These are phyloP conservation scores for Anabas testudineus DNA, from an alignment of 2,797 vertebrate genomes.

Conservation along the genomic window DNA sequence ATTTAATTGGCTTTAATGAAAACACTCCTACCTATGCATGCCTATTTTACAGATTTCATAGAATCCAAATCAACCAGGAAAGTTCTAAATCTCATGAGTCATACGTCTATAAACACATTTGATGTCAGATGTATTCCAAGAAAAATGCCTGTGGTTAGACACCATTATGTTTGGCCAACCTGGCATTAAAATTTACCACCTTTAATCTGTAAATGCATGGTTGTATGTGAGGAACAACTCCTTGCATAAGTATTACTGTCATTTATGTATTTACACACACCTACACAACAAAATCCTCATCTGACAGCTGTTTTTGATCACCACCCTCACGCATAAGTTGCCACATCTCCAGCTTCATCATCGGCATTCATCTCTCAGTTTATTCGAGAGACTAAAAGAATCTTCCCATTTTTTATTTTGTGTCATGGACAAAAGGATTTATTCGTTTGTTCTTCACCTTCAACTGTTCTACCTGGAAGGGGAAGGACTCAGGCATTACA, in stretches of 20 bases:
- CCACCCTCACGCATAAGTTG: slow-evolving; percentile 23
- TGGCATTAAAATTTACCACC: slow-evolving; percentile 55
- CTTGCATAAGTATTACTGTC: slow-evolving; percentile 41
- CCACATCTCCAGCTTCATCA: slow-evolving; percentile 21
- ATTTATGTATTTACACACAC: slow-evolving; percentile 9
- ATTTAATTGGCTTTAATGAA: no score
- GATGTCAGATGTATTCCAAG: slow-evolving; percentile 46
- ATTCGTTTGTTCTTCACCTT: slow-evolving; percentile 48
- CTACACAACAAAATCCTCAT: slow-evolving; percentile 20
- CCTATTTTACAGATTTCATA: background rate
- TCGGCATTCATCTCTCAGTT: slow-evolving; percentile 14
- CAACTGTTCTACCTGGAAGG: slow-evolving; percentile 26
- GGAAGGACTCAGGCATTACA: slow-evolving; percentile 2
- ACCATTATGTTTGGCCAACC: slow-evolving; percentile 49
- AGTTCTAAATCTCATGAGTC: slow-evolving; percentile 40
- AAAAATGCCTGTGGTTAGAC: slow-evolving; percentile 53
- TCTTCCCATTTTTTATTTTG: slow-evolving; percentile 19
- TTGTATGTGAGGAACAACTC: slow-evolving; percentile 37
- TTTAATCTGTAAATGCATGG: slow-evolving; percentile 52
- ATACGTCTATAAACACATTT: slow-evolving; percentile 47
- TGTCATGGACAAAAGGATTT: slow-evolving; percentile 15
- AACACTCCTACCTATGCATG: background rate
- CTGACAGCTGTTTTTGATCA: slow-evolving; percentile 43
- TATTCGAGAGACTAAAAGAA: slow-evolving; percentile 6
- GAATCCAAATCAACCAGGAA: slow-evolving; percentile 3